Percentiles rank a stretch among this genome's conserved stretches.
phyloP scores from a whole-genome alignment of 2,888 invertebrate species.

The Drosophila cracens region DNA sequence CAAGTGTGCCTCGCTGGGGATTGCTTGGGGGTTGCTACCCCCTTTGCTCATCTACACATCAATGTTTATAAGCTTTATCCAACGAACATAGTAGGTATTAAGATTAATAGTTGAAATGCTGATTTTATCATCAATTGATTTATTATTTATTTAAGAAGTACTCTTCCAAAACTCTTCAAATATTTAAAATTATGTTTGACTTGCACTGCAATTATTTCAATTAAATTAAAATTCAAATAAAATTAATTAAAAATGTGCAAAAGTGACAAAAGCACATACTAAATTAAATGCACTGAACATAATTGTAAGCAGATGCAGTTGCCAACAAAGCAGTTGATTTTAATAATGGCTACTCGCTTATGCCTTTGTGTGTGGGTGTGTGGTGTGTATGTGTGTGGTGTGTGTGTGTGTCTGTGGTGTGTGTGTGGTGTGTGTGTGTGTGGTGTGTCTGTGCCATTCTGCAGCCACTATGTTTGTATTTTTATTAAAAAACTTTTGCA shows the following conservation, averaged over 20 bases:
- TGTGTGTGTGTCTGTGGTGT: slow-evolving; percentile 23
- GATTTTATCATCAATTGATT: neutral
- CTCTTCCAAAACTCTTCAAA: neutral
- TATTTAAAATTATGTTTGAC: neutral
- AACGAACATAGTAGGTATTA: neutral
- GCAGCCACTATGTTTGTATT: slow-evolving; percentile 65
- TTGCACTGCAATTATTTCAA: neutral
- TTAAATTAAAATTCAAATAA: slow-evolving; percentile 22
- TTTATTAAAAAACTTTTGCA: slow-evolving; percentile 79
- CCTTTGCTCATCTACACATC: slow-evolving; percentile 3
- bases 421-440: slow-evolving; percentile 11
- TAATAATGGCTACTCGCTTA: slow-evolving; percentile 48
- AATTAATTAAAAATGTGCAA: slow-evolving; percentile 61
- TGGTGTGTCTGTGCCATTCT: slow-evolving; percentile 24
- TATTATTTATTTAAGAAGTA: neutral
- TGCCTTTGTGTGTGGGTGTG: slow-evolving; percentile 8
- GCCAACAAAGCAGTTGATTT: slow-evolving; percentile 60
- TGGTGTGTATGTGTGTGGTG: slow-evolving; percentile 5
- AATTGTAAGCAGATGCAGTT: slow-evolving; percentile 41
- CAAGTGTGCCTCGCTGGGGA: slow-evolving; percentile 25
- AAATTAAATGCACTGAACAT: slow-evolving; percentile 42
- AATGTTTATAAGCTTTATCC: slow-evolving; percentile 9
- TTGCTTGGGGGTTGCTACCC: slow-evolving; percentile 1
- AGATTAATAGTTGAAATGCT: neutral
- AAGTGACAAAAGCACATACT: slow-evolving; percentile 27